Conservation (phyloP, 2,888 invertebrate genomes). For the Drosophila mettleri region DNA sequence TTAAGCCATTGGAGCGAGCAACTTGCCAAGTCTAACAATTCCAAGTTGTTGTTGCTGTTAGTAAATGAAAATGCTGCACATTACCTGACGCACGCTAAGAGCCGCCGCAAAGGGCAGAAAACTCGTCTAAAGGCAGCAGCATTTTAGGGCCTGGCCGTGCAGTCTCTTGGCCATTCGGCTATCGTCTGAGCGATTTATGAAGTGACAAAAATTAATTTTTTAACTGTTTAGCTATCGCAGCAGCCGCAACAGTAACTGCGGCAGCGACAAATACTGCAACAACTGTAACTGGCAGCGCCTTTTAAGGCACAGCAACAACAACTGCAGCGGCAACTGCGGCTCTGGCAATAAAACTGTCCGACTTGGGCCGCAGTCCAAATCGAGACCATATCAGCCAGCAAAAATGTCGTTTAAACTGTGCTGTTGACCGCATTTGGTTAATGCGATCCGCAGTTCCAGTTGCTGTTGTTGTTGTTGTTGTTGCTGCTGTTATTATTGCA, state of each 20-base stretch:
- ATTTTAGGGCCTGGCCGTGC: not conserved
- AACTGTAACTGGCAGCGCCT: constrained; percentile 61
- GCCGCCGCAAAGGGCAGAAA: constrained; percentile 15
- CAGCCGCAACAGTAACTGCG: constrained; percentile 40
- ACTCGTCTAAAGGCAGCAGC: too few species aligned
- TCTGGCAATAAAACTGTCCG: constrained; percentile 82
- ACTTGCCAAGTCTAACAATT: constrained; percentile 40
- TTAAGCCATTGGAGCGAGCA: constrained; percentile 73
- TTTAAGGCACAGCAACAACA: constrained; percentile 62
- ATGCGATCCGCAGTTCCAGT: constrained; percentile 57
- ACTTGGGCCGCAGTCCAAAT: constrained; percentile 59
- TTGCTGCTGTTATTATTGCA: constrained; percentile 32
- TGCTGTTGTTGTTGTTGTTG: constrained; percentile 21
- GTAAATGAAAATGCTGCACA: constrained; percentile 33
- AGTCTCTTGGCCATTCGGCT: not conserved
- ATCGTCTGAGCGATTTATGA: constrained; percentile 75
- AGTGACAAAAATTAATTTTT: constrained; percentile 85
- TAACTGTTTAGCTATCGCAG: constrained; percentile 81
- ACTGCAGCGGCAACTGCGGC: constrained; percentile 16
- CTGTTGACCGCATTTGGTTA: constrained; percentile 81
- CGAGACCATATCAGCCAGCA: constrained; percentile 77
- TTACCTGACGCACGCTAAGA: constrained; percentile 29
- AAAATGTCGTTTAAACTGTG: constrained; percentile 79
- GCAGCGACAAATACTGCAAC: constrained; percentile 34
- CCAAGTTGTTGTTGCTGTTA: constrained; percentile 30